Base-by-base conservation (phyloP, 2,888 invertebrate genomes). In the Griposia aprilina region DNA sequence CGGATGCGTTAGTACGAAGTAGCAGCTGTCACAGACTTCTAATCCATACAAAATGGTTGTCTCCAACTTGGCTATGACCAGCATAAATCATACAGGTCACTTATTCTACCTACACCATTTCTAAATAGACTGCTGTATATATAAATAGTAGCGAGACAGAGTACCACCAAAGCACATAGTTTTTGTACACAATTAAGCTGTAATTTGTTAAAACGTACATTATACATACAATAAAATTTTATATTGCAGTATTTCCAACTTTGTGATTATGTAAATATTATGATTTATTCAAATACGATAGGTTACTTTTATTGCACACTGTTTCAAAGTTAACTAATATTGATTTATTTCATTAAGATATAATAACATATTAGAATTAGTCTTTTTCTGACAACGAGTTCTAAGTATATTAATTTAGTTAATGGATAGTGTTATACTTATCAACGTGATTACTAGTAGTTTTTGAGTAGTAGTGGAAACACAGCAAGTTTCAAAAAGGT, bases 291-390 rank as follows among this genome's bases (percentile, higher is more conserved):
- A 50, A 50, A 30, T 68, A 80, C 17, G 50, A n/a, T 50, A 82
- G 20, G 17, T 55, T 20, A 45, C 50, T 67, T 15, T 67, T 82
- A 80, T 80, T 52, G 75, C 82, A 82, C 67, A 62, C 8, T n/a
- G 30, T 80, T 80, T 30, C 50, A 67, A 59, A 48, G 26, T 26
- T 65, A 23, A 26, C 6, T 48, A 48, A 59, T 20, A n/a, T 20
- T 13, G 17, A 48, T 76, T 63, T 20, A 23, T 45, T 23, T 71
- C 0, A 59, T 48, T 45, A 55, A 23, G n/a, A 23, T 13, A 1
- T 74, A 45, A 8, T 67, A 59, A 20, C 30, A 67, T 41, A n/a
- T 23, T 20, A 13, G 30, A n/a, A 36, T 65, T n/a, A 17, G 17
- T 26, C 20, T 13, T 13, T 41, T 2, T 55, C 7, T 41, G 20